Percentiles rank a stretch among this genome's conserved stretches.
phyloP scores from a whole-genome alignment of 2,888 invertebrate species.

The Odontocolon sp. region DNA sequence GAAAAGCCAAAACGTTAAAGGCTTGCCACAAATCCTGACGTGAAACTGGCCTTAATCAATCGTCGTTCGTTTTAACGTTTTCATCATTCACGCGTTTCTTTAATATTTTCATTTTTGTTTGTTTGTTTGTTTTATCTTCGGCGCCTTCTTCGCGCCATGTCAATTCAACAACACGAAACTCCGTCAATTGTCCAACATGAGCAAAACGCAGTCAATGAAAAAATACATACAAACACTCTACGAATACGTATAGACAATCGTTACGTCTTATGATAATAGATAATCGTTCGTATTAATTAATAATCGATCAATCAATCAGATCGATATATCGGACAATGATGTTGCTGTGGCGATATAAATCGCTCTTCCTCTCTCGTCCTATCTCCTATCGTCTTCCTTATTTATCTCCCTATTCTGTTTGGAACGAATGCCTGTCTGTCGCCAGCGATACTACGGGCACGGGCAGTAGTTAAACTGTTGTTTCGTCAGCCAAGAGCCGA shows the following conservation, averaged over 20 bases:
- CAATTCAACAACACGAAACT: conserved; percentile 67
- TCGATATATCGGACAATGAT: conserved; percentile 56
- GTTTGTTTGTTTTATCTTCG: conserved; percentile 9
- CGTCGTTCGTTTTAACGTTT: conserved; percentile 23
- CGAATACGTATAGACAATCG: conserved; percentile 64
- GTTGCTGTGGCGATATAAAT: conserved; percentile 47
- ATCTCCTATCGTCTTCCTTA: conserved; percentile 11
- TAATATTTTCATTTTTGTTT: background rate
- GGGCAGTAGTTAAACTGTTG: conserved; percentile 48
- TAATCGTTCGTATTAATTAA: conserved; percentile 48
- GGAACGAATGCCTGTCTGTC: no score
- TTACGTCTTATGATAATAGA: conserved; percentile 51
- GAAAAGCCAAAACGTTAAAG: conserved; percentile 26
- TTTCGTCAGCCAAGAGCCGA: background rate
- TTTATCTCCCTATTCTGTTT: background rate
- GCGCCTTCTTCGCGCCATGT: conserved; percentile 45
- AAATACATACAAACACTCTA: conserved; percentile 73
- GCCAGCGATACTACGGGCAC: conserved; percentile 22
- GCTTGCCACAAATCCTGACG: background rate
- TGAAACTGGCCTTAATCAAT: conserved; percentile 2
- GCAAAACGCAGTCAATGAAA: conserved; percentile 75
- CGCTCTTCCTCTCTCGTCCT: conserved; percentile 20
- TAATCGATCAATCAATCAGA: conserved; percentile 43
- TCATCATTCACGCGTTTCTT: conserved; percentile 15
- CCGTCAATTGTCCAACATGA: conserved; percentile 69